These are phyloP conservation scores for Mungos mungo DNA, from an alignment of 2,113 vertebrate genomes.

Conservation along the genomic window DNA sequence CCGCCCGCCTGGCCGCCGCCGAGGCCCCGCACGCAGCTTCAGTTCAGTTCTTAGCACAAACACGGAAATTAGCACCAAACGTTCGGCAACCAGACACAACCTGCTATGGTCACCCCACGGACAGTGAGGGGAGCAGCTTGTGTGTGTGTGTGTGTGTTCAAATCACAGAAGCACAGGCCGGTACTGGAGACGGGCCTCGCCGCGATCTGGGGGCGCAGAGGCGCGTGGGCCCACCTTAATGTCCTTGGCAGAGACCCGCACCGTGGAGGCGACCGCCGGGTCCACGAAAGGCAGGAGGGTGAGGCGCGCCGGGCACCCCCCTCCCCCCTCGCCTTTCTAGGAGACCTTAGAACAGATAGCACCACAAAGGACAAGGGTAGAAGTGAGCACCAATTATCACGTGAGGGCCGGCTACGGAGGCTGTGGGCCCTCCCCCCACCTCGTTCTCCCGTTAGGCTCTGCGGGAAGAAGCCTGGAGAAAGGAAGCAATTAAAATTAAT, in stretches of 20 bases:
- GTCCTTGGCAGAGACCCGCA: constrained; percentile 14
- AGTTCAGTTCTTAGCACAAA: constrained; percentile 55
- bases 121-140: not conserved
- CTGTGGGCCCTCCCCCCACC: constrained; percentile 80
- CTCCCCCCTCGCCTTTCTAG: constrained; percentile 81
- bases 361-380: constrained; percentile 89
- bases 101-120: constrained; percentile 51
- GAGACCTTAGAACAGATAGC: constrained; percentile 88
- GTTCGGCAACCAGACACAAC: constrained; percentile 70
- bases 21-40: not conserved
- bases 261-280: constrained; percentile 3
- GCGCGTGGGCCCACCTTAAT: not conserved
- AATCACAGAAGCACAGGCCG: not conserved
- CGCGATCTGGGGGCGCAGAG: not conserved
- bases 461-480: not conserved
- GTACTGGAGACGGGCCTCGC: rapidly evolving
- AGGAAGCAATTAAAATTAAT: constrained; percentile 60
- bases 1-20: not conserved
- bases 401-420: constrained; percentile 73
- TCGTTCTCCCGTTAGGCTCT: constrained; percentile 81
- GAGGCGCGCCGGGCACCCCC: constrained; percentile 74
- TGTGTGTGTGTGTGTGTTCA: not conserved
- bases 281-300: constrained; percentile 61
- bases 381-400: constrained; percentile 90
- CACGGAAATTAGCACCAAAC: constrained; percentile 87